phyloP scores from a whole-genome alignment of 2,113 vertebrate species.

The Peromyscus maniculatus region DNA sequence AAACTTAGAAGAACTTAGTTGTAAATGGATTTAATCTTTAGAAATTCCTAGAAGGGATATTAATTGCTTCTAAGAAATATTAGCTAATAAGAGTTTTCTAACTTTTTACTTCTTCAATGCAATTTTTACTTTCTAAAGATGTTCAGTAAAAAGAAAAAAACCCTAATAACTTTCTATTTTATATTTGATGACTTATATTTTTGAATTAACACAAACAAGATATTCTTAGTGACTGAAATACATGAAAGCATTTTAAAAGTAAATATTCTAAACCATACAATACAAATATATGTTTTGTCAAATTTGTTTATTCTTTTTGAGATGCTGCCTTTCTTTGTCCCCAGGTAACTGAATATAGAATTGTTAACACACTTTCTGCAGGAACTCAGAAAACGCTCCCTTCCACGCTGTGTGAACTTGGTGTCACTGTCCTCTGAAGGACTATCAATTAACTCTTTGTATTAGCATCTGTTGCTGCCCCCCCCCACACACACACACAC shows the following conservation, averaged over 20 bases:
- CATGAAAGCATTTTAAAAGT: slow-evolving; percentile 34
- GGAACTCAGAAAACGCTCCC: background rate
- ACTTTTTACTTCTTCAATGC: slow-evolving; percentile 33
- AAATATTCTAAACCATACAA: slow-evolving; percentile 56
- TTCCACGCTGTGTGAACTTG: background rate
- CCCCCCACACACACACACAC: background rate
- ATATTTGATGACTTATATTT: background rate
- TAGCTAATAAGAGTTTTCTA: slow-evolving; percentile 14
- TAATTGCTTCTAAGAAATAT: slow-evolving; percentile 20
- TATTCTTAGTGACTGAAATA: slow-evolving; percentile 50
- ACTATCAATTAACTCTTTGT: background rate
- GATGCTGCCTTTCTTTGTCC: slow-evolving; percentile 45
- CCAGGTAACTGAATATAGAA: background rate
- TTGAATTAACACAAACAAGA: background rate
- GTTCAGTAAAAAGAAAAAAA: slow-evolving; percentile 8
- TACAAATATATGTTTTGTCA: slow-evolving; percentile 22
- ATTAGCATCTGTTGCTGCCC: background rate
- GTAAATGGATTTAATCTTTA: slow-evolving; percentile 25
- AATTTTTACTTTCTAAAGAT: slow-evolving; percentile 55
- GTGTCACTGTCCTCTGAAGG: background rate
- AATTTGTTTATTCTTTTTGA: slow-evolving; percentile 12
- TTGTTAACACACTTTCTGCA: slow-evolving; percentile 28
- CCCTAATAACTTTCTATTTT: slow-evolving; percentile 4
- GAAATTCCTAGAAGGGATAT: background rate
- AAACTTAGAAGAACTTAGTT: slow-evolving; percentile 33